A percentile compares a stretch with the other conserved stretches of the same genome.
phyloP scores from a whole-genome alignment of 2,888 invertebrate genomes.

The Lamproptera curius region DNA sequence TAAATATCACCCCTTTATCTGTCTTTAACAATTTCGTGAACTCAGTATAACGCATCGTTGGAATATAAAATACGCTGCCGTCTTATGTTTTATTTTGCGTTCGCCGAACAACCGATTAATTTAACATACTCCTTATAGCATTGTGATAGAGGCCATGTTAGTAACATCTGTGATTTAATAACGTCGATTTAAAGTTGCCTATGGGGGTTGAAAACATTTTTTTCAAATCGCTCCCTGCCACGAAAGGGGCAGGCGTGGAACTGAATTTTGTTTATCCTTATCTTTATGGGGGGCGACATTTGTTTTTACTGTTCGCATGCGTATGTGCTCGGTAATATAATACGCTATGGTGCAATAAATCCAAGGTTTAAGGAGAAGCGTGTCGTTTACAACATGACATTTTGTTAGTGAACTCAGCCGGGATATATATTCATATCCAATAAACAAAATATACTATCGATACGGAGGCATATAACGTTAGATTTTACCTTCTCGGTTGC shows the following conservation, averaged over 20 bases:
- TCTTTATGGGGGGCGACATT: conserved; percentile 71
- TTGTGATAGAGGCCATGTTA: conserved; percentile 22
- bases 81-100: conserved; percentile 34
- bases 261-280: conserved; percentile 75
- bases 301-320: conserved; percentile 70
- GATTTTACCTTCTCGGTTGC: neutral
- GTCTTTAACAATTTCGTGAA: conserved; percentile 77
- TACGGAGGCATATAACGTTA: neutral
- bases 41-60: conserved; percentile 71
- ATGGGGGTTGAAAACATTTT: conserved; percentile 61
- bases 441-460: neutral
- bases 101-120: conserved; percentile 26
- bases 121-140: conserved; percentile 32
- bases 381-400: neutral
- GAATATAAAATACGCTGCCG: conserved; percentile 68
- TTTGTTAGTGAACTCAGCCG: no score
- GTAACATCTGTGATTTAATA: conserved; percentile 1
- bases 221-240: conserved; percentile 74
- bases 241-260: conserved; percentile 71
- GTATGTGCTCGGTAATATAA: conserved; percentile 67
- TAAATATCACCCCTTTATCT: conserved; percentile 75
- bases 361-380: conserved; percentile 48
- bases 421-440: neutral
- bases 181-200: conserved; percentile 22
- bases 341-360: conserved; percentile 60